Conservation (phyloP, 1,140 invertebrate genomes). For the Drosophila melanica region DNA sequence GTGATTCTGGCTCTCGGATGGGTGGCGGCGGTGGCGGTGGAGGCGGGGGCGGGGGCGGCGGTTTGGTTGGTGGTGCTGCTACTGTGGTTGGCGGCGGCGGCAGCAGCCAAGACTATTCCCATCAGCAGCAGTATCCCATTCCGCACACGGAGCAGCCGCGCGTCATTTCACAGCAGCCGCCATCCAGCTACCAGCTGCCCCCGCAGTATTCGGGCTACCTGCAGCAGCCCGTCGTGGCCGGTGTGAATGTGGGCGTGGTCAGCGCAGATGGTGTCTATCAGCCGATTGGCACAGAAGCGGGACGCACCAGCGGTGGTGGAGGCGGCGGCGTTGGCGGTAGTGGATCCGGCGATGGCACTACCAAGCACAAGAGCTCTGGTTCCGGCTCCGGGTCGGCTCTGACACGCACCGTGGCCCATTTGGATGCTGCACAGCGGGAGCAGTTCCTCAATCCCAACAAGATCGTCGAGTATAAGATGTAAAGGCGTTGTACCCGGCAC, state of each 20-base stretch:
- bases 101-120: conserved; percentile 76
- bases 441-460: conserved; percentile 84
- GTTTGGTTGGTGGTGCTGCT: conserved; percentile 58
- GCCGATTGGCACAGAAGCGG: conserved; percentile 65
- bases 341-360: conserved; percentile 5
- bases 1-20: no score
- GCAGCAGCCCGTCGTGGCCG: conserved; percentile 77
- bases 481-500: conserved; percentile 84
- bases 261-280: conserved; percentile 79
- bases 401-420: conserved; percentile 76
- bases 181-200: conserved; percentile 67
- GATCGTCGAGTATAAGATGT: conserved; percentile 84
- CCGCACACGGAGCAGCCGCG: conserved; percentile 78
- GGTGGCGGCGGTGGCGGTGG: conserved; percentile 51
- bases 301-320: conserved; percentile 64
- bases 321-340: conserved; percentile 22
- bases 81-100: conserved; percentile 59
- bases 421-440: conserved; percentile 79
- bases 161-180: conserved; percentile 65
- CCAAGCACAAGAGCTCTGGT: conserved; percentile 38
- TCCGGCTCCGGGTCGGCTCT: conserved; percentile 60
- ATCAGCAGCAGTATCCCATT: conserved; percentile 81
- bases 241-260: conserved; percentile 80
- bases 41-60: conserved; percentile 38
- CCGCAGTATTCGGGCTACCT: conserved; percentile 80